Conservation (phyloP, 2,888 invertebrate genomes). For the Cephonodes hylas region DNA sequence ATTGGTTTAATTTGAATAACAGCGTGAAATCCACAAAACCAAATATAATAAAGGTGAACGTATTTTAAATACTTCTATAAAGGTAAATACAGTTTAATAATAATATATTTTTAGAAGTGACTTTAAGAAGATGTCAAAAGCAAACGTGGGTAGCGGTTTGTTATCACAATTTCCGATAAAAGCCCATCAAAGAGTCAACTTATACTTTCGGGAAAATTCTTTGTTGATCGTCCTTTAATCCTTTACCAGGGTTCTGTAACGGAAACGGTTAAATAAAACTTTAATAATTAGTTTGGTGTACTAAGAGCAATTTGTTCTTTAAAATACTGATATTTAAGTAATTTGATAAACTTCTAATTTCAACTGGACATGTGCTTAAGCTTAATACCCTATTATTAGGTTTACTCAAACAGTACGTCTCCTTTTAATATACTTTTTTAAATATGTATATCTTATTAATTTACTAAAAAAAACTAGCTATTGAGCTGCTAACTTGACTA, state of each 20-base stretch:
- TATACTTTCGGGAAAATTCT: not conserved
- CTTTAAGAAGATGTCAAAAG: not conserved
- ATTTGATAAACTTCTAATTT: no score
- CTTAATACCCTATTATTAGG: no score
- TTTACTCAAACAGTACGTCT: no score
- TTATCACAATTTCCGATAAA: not conserved
- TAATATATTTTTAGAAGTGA: not conserved
- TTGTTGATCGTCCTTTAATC: not conserved
- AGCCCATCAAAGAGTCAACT: not conserved
- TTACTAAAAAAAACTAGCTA: no score
- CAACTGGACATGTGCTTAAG: no score
- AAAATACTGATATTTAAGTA: no score
- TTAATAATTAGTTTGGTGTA: not conserved
- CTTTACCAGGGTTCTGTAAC: not conserved
- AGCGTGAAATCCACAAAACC: not conserved
- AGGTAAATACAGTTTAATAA: not conserved
- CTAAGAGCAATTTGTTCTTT: not conserved
- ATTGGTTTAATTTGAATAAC: not conserved
- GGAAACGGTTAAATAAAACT: not conserved
- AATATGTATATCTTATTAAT: no score
- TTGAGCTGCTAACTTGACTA: no score
- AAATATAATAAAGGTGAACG: not conserved
- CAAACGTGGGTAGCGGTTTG: not conserved
- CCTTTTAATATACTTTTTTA: no score
- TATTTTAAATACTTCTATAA: not conserved